phyloP scores from a whole-genome alignment of 2,888 invertebrate species.

The Amaurobius ferox region DNA sequence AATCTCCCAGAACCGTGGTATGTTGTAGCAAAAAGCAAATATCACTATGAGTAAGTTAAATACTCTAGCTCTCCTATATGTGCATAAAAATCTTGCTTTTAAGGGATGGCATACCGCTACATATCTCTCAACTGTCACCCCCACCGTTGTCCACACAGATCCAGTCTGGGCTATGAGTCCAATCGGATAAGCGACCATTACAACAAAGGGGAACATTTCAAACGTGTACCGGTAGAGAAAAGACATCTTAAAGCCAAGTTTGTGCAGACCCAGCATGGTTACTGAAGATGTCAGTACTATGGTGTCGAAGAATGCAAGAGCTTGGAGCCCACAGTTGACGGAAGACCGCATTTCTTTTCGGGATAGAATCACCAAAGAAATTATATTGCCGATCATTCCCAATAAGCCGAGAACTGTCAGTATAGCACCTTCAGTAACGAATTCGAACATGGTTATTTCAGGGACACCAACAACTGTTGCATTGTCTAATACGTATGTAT shows the following conservation, averaged over 20 bases:
- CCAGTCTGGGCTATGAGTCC: slow-evolving; percentile 90
- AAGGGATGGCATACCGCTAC: slow-evolving; percentile 88
- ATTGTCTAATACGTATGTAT: slow-evolving; percentile 5
- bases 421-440: slow-evolving; percentile 78
- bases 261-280: slow-evolving; percentile 88
- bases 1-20: slow-evolving; percentile 82
- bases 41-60: slow-evolving; percentile 89
- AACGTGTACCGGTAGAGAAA: slow-evolving; percentile 82
- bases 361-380: slow-evolving; percentile 57
- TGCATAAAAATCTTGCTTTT: slow-evolving; percentile 91
- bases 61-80: slow-evolving; percentile 89
- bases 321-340: slow-evolving; percentile 67
- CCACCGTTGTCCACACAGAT: slow-evolving; percentile 89
- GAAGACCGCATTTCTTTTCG: slow-evolving; percentile 64
- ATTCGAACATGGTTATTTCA: slow-evolving; percentile 54
- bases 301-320: slow-evolving; percentile 93
- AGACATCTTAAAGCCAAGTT: slow-evolving; percentile 34
- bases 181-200: slow-evolving; percentile 88
- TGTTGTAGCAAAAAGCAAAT: slow-evolving; percentile 90
- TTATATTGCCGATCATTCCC: slow-evolving; percentile 59
- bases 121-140: slow-evolving; percentile 89
- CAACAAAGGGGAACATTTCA: slow-evolving; percentile 84
- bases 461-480: slow-evolving; percentile 1
- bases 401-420: slow-evolving; percentile 47
- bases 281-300: slow-evolving; percentile 84